Evolutionary conservation across 2,113 vertebrate genomes (phyloP), one percentile per base, ranked within the genome.

Genomic region (Mustela lutreola): DNA sequence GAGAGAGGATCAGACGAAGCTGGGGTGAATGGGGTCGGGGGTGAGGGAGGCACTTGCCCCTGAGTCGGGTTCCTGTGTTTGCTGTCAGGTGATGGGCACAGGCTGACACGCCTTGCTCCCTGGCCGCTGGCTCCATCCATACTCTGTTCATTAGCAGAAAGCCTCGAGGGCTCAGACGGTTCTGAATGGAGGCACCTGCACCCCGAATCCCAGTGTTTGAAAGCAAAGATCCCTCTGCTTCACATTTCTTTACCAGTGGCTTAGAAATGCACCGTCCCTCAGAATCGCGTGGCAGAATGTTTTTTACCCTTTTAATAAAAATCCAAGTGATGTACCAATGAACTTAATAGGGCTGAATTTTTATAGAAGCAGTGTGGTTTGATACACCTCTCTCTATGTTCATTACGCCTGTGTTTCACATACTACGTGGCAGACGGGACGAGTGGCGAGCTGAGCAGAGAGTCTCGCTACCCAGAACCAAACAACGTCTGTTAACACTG

Each of bases 281-380:
- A 9, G 58, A 75, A 88, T 48, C 67, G 60, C 28, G 67, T 39
- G 76, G 76, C 12, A 50, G 62, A 81, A 81, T 58, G 24, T 10
- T 67, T 70, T 90, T 94, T 53, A 76, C n/a, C 78, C 31, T 63
- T 39, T 88, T 63, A 82, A 85, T 67, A 67, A 95, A 96, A 92
- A 78, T 53, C 58, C 71, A 79, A 58, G 71, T 8, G 56, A 88
- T 22, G 16, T 53, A 14, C 89, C 71, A 21, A 81, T 33, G 56
- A 58, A 53, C n/a, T 56, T 60, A 80, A 53, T 3, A 62, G 76
- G 21, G 60, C 28, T 42, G 82, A 9, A 7, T 33, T 65, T 84
- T 78, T 36, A 78, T 67, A 78, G 86, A 76, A 60, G 53, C 19
- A 11, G 11, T 18, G 50, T 42, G 42, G 21, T 33, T 70, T 70